These are phyloP conservation scores for Oreohelix idahoensis DNA, from an alignment of 1,140 invertebrate genomes.

Conservation along the genomic window DNA sequence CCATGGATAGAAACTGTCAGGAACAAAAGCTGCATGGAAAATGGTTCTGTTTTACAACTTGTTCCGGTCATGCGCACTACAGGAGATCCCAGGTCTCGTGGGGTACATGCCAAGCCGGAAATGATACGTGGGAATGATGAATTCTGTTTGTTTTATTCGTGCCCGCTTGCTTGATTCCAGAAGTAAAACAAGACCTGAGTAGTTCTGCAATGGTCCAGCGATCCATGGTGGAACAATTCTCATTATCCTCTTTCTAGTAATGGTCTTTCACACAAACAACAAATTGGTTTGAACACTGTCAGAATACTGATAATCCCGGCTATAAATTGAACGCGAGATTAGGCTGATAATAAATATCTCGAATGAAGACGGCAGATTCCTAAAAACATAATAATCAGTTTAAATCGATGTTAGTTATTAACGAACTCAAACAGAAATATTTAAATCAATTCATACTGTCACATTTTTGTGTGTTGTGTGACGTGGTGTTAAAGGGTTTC, in stretches of 20 bases:
- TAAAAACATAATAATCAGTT: too few species aligned
- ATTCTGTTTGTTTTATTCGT: not conserved
- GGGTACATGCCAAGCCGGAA: constrained; percentile 2
- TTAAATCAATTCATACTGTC: too few species aligned
- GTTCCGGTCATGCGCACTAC: constrained; percentile 27
- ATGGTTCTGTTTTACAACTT: constrained; percentile 16
- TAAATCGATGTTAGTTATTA: too few species aligned
- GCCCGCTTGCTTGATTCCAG: not conserved
- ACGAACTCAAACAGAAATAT: too few species aligned
- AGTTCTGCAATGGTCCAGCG: not conserved
- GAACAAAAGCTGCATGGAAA: constrained; percentile 28
- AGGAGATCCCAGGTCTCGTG: not conserved
- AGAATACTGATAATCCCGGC: too few species aligned
- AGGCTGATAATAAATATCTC: too few species aligned
- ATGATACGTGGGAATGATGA: not conserved
- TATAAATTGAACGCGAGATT: too few species aligned
- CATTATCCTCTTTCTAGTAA: not conserved
- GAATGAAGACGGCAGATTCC: too few species aligned
- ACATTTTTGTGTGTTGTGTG: too few species aligned
- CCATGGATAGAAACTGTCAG: not conserved
- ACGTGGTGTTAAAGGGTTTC: too few species aligned
- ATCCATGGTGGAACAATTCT: not conserved
- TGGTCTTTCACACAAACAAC: not conserved
- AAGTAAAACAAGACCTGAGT: not conserved
- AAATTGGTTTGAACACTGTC: too few species aligned